Evolutionary conservation across 2,797 vertebrate species (phyloP), one percentile per base, ranked within the genome.

Genomic region (Arremon brunneinucha): DNA sequence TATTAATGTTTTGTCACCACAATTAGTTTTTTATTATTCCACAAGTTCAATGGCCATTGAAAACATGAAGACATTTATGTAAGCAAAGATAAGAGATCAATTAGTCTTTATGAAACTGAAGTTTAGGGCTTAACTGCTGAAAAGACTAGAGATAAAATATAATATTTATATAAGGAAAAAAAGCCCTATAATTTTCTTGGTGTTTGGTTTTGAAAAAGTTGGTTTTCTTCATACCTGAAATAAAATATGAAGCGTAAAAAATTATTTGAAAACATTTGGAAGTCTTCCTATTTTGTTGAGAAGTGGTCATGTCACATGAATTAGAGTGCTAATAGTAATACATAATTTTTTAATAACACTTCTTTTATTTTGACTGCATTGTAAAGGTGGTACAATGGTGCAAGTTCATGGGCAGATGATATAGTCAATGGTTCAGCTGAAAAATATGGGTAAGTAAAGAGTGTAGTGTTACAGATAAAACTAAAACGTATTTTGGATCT

Each of bases 371-470:
- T 97, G 91, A 97, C 97, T 97, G 78, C 96, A 59, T 97, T 97
- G 91, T 94, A 80, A 98, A 99, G 98, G 98, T 97, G 98, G 96
- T 98, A 98, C 97, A 98, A 98, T 94, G 98, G 98, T 96, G 97
- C 98, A 71, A 98, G 95, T 97, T 97, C 97, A 91, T 98, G 98
- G 98, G 96, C 98, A 95, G 97, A 98, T 97, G 98, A 98, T 96
- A 92, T 98, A 97, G 96, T 98, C 97, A 99, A 98, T 97, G 98
- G 98, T 83, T 97, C 95, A 97, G 97, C 97, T 98, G 98, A 98
- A 94, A 98, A 98, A 89, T 98, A 96, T 72, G 94, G 97, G 97
- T 98, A 97, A 98, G 97, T 97, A 97, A 94, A 96, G 90, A 92
- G 92, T 89, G 83, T 93, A 96, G 95, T 90, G 56, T 85, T 83